These are phyloP conservation scores for Ciconia maguari DNA, from an alignment of 2,113 vertebrate species.

Conservation along the genomic window DNA sequence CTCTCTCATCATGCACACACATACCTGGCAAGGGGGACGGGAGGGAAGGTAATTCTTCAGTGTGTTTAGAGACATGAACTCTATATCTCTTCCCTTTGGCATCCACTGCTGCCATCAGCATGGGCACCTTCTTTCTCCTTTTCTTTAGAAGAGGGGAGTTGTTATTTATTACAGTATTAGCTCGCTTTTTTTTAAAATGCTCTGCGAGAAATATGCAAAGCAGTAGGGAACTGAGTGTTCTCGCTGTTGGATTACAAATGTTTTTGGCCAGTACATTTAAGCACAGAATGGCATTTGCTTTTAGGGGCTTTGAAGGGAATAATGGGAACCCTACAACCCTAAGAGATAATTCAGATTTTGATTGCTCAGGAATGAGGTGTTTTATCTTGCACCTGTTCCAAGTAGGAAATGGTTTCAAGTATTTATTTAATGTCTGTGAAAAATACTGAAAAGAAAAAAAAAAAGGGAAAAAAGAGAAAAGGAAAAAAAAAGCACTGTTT, in stretches of 20 bases:
- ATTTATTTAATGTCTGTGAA: neutral
- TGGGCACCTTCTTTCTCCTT: neutral
- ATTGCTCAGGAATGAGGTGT: neutral
- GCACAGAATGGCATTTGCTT: neutral
- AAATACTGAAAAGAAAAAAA: neutral
- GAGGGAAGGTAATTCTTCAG: neutral
- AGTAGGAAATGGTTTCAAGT: neutral
- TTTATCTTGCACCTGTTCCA: neutral
- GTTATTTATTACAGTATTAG: neutral
- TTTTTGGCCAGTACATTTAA: neutral
- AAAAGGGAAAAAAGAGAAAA: accelerated
- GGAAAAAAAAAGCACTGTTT: neutral
- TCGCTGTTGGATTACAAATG: neutral
- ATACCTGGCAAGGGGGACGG: neutral
- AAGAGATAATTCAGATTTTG: neutral
- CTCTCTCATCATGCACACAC: neutral
- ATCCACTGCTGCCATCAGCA: neutral
- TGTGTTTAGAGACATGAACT: accelerated
- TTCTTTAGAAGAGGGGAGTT: neutral
- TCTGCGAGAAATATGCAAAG: neutral
- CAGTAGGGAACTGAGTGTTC: neutral
- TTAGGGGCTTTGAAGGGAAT: neutral
- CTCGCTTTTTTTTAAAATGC: neutral
- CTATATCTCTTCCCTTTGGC: neutral
- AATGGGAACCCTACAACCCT: neutral